A percentile compares a stretch with the other conserved stretches of the same genome.
These are phyloP conservation scores for Oreochromis aureus DNA, from an alignment of 2,113 vertebrate genomes.

Conservation along the genomic window DNA sequence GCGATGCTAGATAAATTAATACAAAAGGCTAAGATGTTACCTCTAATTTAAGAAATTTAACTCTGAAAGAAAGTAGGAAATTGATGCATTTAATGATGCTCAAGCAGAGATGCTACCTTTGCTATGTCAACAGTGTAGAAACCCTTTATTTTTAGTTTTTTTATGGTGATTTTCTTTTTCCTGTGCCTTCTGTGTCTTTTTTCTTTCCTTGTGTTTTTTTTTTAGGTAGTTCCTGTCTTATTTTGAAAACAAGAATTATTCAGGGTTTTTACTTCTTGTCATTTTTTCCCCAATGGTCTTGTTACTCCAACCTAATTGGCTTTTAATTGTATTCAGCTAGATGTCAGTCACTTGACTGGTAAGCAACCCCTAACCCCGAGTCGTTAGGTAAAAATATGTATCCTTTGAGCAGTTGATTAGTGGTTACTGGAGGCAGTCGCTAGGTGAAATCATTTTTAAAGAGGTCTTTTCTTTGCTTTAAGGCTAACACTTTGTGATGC, in stretches of 20 bases:
- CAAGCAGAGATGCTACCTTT: not conserved
- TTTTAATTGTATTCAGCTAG: not conserved
- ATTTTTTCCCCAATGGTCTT: not conserved
- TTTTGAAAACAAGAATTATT: not conserved
- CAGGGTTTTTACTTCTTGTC: not conserved
- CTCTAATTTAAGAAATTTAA: not conserved
- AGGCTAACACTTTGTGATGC: not conserved
- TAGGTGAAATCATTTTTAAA: not conserved
- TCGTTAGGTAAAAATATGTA: not conserved
- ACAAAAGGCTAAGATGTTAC: not conserved
- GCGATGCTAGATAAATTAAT: not conserved
- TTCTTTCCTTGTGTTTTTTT: fast-evolving
- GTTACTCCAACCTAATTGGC: not conserved
- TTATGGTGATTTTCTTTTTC: not conserved
- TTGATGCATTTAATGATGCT: not conserved
- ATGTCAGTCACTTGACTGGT: not conserved
- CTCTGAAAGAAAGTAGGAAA: not conserved
- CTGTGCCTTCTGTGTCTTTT: not conserved
- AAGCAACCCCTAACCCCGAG: not conserved
- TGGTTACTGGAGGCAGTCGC: fast-evolving
- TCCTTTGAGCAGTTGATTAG: not conserved
- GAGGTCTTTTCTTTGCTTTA: not conserved
- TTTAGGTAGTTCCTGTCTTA: not conserved
- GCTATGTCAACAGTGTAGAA: not conserved
- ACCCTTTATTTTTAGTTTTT: not conserved